Evolutionary conservation across 1,140 invertebrate species (phyloP).

Genomic region (Palaemon carinicauda): DNA sequence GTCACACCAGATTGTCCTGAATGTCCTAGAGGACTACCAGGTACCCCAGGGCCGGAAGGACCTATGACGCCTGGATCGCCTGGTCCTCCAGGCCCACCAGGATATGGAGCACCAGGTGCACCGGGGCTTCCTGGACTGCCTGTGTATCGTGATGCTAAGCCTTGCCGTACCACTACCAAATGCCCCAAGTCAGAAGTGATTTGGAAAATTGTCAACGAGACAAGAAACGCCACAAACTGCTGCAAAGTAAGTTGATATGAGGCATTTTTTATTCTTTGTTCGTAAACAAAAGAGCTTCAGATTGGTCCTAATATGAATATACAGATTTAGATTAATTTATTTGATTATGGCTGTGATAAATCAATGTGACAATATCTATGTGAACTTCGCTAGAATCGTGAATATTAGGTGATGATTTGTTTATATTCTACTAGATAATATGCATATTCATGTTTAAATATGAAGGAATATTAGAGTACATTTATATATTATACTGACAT

Average conservation of each 20-base stretch:
- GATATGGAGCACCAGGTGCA: not conserved
- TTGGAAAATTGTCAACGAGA: not conserved
- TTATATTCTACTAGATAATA: too few species aligned
- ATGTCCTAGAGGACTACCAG: not conserved
- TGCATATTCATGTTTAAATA: too few species aligned
- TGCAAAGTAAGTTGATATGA: slow-evolving; percentile 4
- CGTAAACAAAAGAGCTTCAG: not conserved
- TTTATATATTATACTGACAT: too few species aligned
- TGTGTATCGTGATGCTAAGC: not conserved
- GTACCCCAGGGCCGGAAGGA: not conserved
- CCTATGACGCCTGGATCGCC: not conserved
- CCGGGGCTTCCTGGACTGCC: slow-evolving; percentile 11
- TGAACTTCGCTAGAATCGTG: not conserved
- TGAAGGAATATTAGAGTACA: too few species aligned
- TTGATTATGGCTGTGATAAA: not conserved
- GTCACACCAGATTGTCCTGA: not conserved
- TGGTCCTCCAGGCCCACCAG: not conserved
- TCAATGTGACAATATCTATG: too few species aligned
- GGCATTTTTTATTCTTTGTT: not conserved
- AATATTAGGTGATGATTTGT: too few species aligned
- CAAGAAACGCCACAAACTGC: not conserved
- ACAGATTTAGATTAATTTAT: not conserved
- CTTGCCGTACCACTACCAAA: not conserved
- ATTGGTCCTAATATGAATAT: too few species aligned
- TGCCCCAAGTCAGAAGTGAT: not conserved